Base-by-base conservation (phyloP, 2,797 vertebrate genomes). In the Sebastes itinus region DNA sequence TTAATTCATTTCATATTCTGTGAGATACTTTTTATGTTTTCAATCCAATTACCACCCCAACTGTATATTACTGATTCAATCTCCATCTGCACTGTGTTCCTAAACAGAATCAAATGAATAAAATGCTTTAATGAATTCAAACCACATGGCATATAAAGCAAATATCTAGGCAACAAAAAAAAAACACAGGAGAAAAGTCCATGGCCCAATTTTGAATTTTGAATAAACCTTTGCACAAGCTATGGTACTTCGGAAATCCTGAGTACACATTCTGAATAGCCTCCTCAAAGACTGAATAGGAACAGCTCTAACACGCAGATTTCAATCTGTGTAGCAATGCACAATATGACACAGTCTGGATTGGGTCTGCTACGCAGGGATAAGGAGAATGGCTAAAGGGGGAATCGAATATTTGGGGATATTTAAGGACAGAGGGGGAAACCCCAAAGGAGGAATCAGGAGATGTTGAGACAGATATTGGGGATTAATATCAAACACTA, bases 291-390 rank as follows among this genome's bases (percentile, higher is more conserved):
- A 7, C 35, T 56, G 20, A 73, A 73, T 4, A 32, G 64, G 58
- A 87, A 75, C 64, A 28, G 67, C 83, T 87, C 49, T 14, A 66
- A 81, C 30, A 55, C 60, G 42, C 72, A 86, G 72, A 87, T 86
- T 78, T 84, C 60, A 87, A 77, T 81, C 87, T 83, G 25, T 30
- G 70, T 4, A 52, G 54, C 49, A 60, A 60, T 72, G 46, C 66
- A 8, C 49, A 60, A 79, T 30, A 68, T 80, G 74, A 67, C 55
- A 73, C 49, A 73, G 61, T 35, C 22, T 38, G 59, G 66, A 71
- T 7, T n/a, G 62, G 18, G 62, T 62, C 25, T 77, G 70, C 42
- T 23, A 68, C n/a, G 10, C 54, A 55, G 64, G 84, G 75, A 84
- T 71, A 60, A 62, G 35, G 61, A 74, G 55, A 76, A 55, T 13